Percentiles rank a stretch among this genome's conserved stretches.
Conservation (phyloP, 2,797 vertebrate species). For the Monodelphis domestica region DNA sequence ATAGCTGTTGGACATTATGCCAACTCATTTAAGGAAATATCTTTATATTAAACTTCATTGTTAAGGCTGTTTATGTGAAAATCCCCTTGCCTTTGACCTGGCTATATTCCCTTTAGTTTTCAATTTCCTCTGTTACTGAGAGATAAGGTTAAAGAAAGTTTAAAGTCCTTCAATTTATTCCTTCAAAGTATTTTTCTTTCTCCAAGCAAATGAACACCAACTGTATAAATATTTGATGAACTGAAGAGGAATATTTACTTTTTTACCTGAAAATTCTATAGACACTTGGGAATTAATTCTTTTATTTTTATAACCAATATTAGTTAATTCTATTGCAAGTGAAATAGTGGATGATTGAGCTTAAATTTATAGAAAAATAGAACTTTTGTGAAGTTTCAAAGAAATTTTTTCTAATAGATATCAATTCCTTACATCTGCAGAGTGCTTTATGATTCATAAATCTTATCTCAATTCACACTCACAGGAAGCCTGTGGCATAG, state of each 20-base stretch:
- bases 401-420: too few relatives aligned
- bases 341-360: background rate
- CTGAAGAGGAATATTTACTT: background rate
- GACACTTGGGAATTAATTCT: background rate
- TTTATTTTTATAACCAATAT: background rate
- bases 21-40: background rate
- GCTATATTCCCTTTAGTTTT: background rate
- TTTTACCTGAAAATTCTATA: background rate
- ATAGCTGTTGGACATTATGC: background rate
- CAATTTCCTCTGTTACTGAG: background rate
- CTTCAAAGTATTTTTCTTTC: constrained; percentile 38
- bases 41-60: background rate
- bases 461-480: background rate
- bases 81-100: accelerated
- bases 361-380: accelerated
- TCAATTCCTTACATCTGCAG: background rate
- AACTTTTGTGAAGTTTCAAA: accelerated
- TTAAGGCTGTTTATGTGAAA: background rate
- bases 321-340: background rate
- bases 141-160: background rate
- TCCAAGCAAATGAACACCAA: constrained; percentile 32
- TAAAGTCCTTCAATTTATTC: background rate
- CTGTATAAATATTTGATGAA: constrained; percentile 2
- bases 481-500: background rate
- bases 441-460: background rate